Evolutionary conservation across 2,113 vertebrate genomes (phyloP), one percentile per base, ranked within the genome.

Genomic region (Cisticola juncidis): DNA sequence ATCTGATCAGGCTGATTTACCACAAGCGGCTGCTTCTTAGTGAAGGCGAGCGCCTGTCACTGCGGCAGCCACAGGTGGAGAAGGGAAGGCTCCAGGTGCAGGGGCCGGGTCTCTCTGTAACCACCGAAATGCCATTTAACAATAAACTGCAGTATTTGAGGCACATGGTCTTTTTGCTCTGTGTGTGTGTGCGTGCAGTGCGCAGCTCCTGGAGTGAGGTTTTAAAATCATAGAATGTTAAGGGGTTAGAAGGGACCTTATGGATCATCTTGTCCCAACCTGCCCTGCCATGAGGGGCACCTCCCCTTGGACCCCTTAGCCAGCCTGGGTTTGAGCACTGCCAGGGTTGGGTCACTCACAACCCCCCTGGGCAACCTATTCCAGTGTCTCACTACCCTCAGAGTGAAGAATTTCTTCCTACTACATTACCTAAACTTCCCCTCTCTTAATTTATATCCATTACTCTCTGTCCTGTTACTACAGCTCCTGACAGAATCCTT

Each of bases 21-120:
- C 18, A 0, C 7, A 1, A 28, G 2, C 1, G 45, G 33, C 44
- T 24, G 44, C 2, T 23, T 0, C 1, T 25, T 19, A 11, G 38
- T 2, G 8, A 47, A 31, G n/a, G 26, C 3, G 1, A 26, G 20
- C 2, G 14, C 36, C 21, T 20, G 26, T 38, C 4, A 2, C 19
- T 13, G 54, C 14, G 38, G 54, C 35, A 71, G 33, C 53, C 33
- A 0, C 3, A 16, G 38, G 38, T 1, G 1, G 9, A 8, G 0
- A 4, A 47, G 31, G 15, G 24, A 14, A 14, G 21, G 2, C 4
- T 16, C 1, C 4, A 33, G 5, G 1, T 3, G 66, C 26, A 4
- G 73, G n/a, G 1, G 4, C 5, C 26, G 40, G 28, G 20, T 48
- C 9, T 24, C 15, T 56, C 42, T 24, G 24, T 18, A 42, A n/a